Evolutionary conservation across 2,888 invertebrate genomes (phyloP).

Genomic region (Prosapia bicincta): DNA sequence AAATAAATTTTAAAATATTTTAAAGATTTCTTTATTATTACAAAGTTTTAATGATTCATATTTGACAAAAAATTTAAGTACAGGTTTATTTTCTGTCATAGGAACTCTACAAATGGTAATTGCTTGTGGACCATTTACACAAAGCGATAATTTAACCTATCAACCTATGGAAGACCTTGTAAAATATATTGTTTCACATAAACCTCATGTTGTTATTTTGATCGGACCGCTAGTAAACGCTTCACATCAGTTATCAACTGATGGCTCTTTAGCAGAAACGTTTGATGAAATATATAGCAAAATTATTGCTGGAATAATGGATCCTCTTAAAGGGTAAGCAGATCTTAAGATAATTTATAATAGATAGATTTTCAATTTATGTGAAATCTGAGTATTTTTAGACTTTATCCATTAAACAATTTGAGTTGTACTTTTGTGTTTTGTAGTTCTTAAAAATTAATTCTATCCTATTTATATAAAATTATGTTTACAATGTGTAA

Average conservation of each 20-base stretch:
- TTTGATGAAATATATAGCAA: constrained; percentile 73
- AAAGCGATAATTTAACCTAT: constrained; percentile 69
- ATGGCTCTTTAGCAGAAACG: constrained; percentile 60
- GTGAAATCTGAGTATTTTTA: no score
- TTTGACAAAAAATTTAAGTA: no score
- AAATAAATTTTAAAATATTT: no score
- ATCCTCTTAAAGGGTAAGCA: constrained; percentile 28
- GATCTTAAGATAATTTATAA: neutral
- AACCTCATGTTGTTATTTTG: constrained; percentile 77
- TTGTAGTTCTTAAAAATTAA: no score
- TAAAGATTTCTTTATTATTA: no score
- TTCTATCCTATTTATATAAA: no score
- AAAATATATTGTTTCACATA: constrained; percentile 58
- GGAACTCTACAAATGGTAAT: constrained; percentile 64
- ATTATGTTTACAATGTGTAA: no score
- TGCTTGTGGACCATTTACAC: constrained; percentile 82
- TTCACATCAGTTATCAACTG: constrained; percentile 59
- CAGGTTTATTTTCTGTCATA: constrained; percentile 41
- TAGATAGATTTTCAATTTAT: no score
- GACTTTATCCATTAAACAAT: no score
- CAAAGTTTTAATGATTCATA: no score
- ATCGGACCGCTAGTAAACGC: constrained; percentile 83
- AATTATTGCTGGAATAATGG: constrained; percentile 62
- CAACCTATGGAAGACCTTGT: constrained; percentile 79
- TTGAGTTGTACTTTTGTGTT: no score